A percentile compares a stretch with the other conserved stretches of the same genome.
These are phyloP conservation scores for Harlomillsia oculata DNA, from an alignment of 1,140 invertebrate species.

Conservation along the genomic window DNA sequence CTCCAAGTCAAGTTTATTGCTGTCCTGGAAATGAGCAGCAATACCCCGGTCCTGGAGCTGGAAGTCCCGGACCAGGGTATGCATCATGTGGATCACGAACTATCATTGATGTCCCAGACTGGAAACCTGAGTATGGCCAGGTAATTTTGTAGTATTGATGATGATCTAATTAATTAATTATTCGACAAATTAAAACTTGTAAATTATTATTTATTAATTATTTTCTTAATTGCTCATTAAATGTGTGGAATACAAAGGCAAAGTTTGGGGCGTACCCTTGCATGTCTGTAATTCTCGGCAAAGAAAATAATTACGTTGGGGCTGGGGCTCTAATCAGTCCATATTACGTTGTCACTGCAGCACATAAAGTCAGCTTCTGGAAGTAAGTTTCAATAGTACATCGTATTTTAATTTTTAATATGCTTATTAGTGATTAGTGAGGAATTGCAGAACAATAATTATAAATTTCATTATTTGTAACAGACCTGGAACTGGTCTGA, in stretches of 20 bases:
- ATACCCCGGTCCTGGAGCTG: constrained; percentile 2
- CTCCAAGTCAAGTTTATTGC: neutral
- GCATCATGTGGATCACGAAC: constrained; percentile 20
- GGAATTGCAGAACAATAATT: too few species aligned
- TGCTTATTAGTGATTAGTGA: too few species aligned
- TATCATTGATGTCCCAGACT: constrained; percentile 22
- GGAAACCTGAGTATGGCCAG: constrained; percentile 29
- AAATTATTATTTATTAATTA: neutral
- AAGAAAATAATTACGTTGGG: constrained; percentile 51
- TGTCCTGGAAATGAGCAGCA: neutral
- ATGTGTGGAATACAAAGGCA: constrained; percentile 34
- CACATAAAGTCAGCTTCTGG: constrained; percentile 52
- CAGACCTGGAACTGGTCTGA: constrained; percentile 41
- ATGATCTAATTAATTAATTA: neutral
- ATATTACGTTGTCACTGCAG: constrained; percentile 56
- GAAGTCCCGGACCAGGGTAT: constrained; percentile 3
- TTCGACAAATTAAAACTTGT: neutral
- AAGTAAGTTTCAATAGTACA: constrained; percentile 44
- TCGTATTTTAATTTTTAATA: constrained; percentile 36
- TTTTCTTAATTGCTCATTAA: neutral
- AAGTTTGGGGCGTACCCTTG: constrained; percentile 41
- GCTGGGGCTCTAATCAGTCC: constrained; percentile 55
- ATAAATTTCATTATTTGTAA: constrained; percentile 25
- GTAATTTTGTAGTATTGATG: constrained; percentile 3
- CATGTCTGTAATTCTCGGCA: constrained; percentile 44